Evolutionary conservation across 2,888 invertebrate species (phyloP).

Genomic region (Thecophora atra): DNA sequence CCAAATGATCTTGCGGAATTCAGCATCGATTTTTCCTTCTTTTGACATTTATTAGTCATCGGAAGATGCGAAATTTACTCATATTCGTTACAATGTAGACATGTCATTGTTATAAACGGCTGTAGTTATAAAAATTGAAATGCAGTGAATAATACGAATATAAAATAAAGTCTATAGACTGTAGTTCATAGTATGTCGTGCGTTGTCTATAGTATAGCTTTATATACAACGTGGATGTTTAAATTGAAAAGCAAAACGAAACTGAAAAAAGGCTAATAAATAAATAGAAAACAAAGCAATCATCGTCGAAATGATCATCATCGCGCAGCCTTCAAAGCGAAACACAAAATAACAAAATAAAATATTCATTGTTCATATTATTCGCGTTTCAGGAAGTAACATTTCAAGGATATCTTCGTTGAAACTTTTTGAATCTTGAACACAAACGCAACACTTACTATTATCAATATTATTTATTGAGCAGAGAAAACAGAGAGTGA

Average conservation of each 20-base stretch:
- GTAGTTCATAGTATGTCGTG: too few species aligned
- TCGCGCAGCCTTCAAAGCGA: slow-evolving; percentile 32
- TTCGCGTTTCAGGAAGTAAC: slow-evolving; percentile 65
- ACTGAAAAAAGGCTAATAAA: neutral
- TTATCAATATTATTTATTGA: slow-evolving; percentile 31
- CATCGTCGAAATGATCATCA: too few species aligned
- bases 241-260: neutral
- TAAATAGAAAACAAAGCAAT: slow-evolving; percentile 27
- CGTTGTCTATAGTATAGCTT: neutral
- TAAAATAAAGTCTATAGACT: too few species aligned
- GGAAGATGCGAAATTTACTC: too few species aligned
- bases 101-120: neutral
- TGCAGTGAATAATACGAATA: slow-evolving; percentile 15
- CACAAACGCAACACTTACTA: slow-evolving; percentile 32
- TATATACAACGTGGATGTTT: neutral
- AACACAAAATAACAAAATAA: slow-evolving; percentile 28
- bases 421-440: slow-evolving; percentile 37
- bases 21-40: too few species aligned
- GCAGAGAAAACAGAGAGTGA: neutral
- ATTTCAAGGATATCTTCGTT: slow-evolving; percentile 58
- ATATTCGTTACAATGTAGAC: neutral
- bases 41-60: too few species aligned
- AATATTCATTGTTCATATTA: slow-evolving; percentile 48
- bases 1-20: too few species aligned
- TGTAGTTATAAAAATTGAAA: neutral